Conservation (phyloP, 2,888 invertebrate genomes). For the Girardia tigrina region DNA sequence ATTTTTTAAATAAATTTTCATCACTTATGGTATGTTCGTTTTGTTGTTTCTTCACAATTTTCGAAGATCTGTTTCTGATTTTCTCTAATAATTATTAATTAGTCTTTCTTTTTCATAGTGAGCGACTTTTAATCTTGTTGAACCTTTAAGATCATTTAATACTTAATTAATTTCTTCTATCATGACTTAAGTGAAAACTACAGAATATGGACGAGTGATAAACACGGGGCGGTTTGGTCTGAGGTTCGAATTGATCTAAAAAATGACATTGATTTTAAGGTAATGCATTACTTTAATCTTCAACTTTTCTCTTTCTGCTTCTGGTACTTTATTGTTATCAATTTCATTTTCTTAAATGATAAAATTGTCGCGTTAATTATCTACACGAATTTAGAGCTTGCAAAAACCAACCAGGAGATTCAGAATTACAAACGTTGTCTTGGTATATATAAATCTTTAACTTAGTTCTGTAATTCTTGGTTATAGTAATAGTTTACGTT, state of each 20-base stretch:
- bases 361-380: not conserved
- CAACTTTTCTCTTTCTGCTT: not conserved
- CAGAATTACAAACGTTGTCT: not conserved
- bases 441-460: not conserved
- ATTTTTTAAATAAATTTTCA: too few species aligned
- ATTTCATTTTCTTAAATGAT: not conserved
- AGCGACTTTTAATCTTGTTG: not conserved
- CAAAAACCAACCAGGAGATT: conserved; percentile 15
- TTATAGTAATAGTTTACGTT: conserved; percentile 11
- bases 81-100: too few species aligned
- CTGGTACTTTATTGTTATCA: not conserved
- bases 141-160: not conserved
- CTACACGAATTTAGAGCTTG: not conserved
- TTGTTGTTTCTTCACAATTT: too few species aligned
- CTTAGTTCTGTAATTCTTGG: too few species aligned
- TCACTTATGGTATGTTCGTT: too few species aligned
- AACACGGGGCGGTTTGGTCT: not conserved
- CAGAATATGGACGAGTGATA: conserved; percentile 8
- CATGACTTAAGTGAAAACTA: conserved; percentile 1
- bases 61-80: too few species aligned
- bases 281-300: too few species aligned
- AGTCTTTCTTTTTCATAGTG: not conserved
- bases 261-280: conserved; percentile 1
- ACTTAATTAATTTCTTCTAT: too few species aligned
- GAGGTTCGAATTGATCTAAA: not conserved